Percentiles rank a stretch among this genome's conserved stretches.
Evolutionary conservation across 2,113 vertebrate genomes (phyloP).

Genomic region (Ciconia stormi): DNA sequence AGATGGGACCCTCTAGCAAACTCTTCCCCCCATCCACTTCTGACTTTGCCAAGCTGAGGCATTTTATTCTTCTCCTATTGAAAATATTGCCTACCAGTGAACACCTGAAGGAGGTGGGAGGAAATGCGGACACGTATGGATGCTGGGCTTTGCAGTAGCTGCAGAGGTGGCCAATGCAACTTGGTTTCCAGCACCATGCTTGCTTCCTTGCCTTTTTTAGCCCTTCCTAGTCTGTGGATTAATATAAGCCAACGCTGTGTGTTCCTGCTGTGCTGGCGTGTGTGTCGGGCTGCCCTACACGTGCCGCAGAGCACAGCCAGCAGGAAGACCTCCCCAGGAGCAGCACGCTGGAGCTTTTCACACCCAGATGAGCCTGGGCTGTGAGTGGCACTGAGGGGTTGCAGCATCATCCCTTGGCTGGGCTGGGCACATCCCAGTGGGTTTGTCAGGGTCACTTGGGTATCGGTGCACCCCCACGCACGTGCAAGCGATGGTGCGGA

Average conservation of each 20-base stretch:
- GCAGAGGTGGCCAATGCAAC: neutral
- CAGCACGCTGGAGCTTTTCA: neutral
- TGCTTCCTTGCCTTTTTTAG: neutral
- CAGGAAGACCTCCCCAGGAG: neutral
- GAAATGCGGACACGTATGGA: accelerated
- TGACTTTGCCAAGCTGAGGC: neutral
- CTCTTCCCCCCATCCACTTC: neutral
- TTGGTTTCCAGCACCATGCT: neutral
- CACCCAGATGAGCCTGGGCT: neutral
- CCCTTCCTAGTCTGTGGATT: neutral
- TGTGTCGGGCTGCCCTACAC: neutral
- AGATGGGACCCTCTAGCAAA: neutral
- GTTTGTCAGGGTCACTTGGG: neutral
- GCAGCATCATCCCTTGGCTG: neutral
- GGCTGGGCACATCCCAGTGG: neutral
- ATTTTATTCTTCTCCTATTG: neutral
- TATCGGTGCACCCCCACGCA: neutral
- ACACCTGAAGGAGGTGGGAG: neutral
- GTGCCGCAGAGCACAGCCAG: accelerated
- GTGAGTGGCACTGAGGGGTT: neutral
- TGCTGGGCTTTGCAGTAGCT: neutral
- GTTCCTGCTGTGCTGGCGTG: neutral
- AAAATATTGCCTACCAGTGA: accelerated
- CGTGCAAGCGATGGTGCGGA: accelerated
- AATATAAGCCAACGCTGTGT: accelerated